A percentile compares a stretch with the other conserved stretches of the same genome.
Evolutionary conservation across 53 echinoderm and acorn worm species (phyloP).

Genomic region (Echinometra lucunter): DNA sequence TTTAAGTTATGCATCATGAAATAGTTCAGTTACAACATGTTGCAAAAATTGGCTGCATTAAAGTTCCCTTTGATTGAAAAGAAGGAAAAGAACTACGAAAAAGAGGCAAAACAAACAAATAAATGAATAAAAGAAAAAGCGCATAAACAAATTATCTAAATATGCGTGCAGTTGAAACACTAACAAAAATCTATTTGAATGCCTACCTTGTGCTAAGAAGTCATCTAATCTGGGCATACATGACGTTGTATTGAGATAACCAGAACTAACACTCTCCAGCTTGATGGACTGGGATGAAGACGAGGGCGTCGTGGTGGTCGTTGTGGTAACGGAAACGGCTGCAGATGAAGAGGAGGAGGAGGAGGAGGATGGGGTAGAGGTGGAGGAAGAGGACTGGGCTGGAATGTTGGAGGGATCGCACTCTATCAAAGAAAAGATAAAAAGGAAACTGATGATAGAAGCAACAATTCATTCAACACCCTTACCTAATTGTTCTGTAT

Average conservation of each 20-base stretch:
- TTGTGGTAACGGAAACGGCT: conserved; percentile 64
- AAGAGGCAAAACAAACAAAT: background rate
- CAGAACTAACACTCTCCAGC: conserved; percentile 73
- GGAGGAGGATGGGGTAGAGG: conserved; percentile 76
- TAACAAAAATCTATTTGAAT: background rate
- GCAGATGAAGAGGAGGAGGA: conserved; percentile 66
- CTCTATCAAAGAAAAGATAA: conserved; percentile 43
- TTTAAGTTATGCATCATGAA: too few relatives aligned
- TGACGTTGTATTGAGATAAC: conserved; percentile 55
- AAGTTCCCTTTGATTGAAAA: background rate
- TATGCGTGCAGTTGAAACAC: background rate
- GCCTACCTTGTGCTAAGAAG: conserved; percentile 83
- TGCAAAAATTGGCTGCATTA: background rate
- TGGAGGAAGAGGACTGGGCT: conserved; percentile 57
- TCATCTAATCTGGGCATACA: conserved; percentile 92
- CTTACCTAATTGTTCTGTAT: too few relatives aligned
- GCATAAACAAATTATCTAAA: background rate
- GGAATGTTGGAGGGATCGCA: conserved; percentile 73
- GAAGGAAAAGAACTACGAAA: background rate
- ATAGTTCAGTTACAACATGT: background rate
- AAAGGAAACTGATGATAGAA: too few relatives aligned
- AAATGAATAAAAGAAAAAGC: background rate
- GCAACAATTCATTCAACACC: too few relatives aligned
- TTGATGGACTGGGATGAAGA: conserved; percentile 74
- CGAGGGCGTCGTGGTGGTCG: conserved; percentile 57